Conservation (phyloP, 1,140 invertebrate species). For the Drosophila sechellia region DNA sequence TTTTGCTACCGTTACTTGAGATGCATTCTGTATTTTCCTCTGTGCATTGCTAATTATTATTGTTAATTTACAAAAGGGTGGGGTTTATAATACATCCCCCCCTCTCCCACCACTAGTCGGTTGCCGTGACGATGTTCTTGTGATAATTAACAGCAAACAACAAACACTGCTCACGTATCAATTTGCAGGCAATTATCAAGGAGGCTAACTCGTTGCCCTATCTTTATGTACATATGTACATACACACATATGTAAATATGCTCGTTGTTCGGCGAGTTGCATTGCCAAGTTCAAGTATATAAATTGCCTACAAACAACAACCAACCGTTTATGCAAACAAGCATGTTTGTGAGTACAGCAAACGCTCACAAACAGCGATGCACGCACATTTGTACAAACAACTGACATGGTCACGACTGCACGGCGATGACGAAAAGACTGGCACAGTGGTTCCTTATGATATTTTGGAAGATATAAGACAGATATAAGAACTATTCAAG, state of each 20-base stretch:
- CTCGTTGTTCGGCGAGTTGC: constrained; percentile 46
- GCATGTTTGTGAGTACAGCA: constrained; percentile 25
- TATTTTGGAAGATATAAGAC: not conserved
- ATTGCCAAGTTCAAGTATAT: constrained; percentile 79
- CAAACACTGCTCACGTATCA: constrained; percentile 15
- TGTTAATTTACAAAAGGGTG: not conserved
- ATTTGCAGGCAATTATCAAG: constrained; percentile 36
- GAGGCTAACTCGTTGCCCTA: constrained; percentile 36
- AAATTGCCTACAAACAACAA: constrained; percentile 45
- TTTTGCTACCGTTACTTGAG: too few species aligned
- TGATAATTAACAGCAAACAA: constrained; percentile 20
- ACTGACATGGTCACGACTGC: constrained; percentile 30
- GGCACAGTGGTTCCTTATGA: constrained; percentile 5
- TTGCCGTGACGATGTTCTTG: constrained; percentile 13
- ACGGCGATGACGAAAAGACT: constrained; percentile 1
- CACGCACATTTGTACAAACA: constrained; percentile 3
- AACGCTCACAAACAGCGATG: constrained; percentile 15
- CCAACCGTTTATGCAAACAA: constrained; percentile 55
- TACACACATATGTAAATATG: constrained; percentile 16
- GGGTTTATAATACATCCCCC: not conserved
- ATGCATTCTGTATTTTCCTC: too few species aligned
- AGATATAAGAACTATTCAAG: not conserved
- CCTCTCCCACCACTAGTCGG: not conserved
- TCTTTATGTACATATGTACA: not conserved
- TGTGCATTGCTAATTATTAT: not conserved